Conservation (phyloP, 2,888 invertebrate species). For the Dasypogon diadema region DNA sequence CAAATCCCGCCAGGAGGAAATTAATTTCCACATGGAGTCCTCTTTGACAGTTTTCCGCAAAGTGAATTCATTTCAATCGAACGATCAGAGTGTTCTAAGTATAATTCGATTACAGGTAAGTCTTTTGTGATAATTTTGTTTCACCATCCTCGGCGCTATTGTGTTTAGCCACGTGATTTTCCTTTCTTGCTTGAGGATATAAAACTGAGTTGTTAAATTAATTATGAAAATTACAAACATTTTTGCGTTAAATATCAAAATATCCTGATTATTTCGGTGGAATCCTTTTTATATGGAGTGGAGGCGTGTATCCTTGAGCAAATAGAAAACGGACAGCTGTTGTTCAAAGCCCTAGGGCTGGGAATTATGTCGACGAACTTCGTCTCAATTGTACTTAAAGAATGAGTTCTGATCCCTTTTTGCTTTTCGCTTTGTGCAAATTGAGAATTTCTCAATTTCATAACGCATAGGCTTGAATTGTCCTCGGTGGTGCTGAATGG, state of each 20-base stretch:
- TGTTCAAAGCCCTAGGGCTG: neutral
- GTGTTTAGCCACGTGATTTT: neutral
- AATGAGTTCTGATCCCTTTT: conserved; percentile 4
- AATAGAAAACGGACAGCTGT: neutral
- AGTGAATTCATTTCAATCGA: neutral
- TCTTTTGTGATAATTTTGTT: neutral
- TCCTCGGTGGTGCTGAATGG: conserved; percentile 5
- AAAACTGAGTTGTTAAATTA: neutral
- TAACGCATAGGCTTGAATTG: conserved; percentile 14
- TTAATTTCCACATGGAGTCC: neutral
- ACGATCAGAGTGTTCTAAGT: neutral
- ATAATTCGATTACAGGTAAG: conserved; percentile 1
- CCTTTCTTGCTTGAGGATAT: neutral
- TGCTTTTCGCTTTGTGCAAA: conserved; percentile 3
- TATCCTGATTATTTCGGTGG: neutral
- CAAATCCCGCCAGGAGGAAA: neutral
- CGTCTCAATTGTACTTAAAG: neutral
- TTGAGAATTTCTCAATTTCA: conserved; percentile 3
- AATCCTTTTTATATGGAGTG: neutral
- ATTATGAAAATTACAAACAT: neutral
- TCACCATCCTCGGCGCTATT: neutral
- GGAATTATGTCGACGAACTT: neutral
- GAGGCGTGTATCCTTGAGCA: neutral
- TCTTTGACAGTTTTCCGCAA: neutral
- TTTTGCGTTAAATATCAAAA: neutral